Conservation (phyloP, 1,140 invertebrate genomes). For the Papilio dardanus region DNA sequence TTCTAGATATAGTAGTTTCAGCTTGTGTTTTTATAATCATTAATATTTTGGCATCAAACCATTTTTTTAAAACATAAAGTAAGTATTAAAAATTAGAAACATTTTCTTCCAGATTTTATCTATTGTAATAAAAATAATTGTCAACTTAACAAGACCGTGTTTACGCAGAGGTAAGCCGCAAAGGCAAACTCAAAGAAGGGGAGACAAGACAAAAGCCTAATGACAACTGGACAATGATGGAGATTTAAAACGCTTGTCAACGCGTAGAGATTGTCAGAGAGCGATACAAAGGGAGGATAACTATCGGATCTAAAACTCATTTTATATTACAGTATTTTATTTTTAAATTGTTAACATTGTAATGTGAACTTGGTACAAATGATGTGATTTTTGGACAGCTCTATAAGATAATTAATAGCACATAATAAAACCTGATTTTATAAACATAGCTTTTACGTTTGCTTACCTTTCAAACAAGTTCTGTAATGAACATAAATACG, state of each 20-base stretch:
- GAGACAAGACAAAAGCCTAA: constrained; percentile 78
- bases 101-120: not conserved
- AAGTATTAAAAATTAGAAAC: not conserved
- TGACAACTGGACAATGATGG: constrained; percentile 79
- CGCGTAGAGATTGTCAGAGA: constrained; percentile 60
- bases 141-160: constrained; percentile 42
- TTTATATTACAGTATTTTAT: not conserved
- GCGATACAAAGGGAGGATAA: constrained; percentile 48
- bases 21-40: too few relatives aligned
- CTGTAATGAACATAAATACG: not conserved
- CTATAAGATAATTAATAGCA: not conserved
- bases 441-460: not conserved
- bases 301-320: constrained; percentile 32
- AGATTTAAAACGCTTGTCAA: constrained; percentile 78
- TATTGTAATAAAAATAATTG: constrained; percentile 28
- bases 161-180: constrained; percentile 56
- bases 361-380: not conserved
- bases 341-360: too few relatives aligned
- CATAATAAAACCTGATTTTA: not conserved
- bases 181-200: constrained; percentile 67
- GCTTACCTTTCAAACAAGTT: not conserved
- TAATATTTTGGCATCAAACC: too few relatives aligned
- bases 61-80: too few relatives aligned
- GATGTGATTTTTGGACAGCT: not conserved
- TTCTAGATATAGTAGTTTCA: too few relatives aligned